These are phyloP conservation scores for Amphiura filiformis DNA, from an alignment of 35 echinoderm and acorn worm genomes.

Conservation along the genomic window DNA sequence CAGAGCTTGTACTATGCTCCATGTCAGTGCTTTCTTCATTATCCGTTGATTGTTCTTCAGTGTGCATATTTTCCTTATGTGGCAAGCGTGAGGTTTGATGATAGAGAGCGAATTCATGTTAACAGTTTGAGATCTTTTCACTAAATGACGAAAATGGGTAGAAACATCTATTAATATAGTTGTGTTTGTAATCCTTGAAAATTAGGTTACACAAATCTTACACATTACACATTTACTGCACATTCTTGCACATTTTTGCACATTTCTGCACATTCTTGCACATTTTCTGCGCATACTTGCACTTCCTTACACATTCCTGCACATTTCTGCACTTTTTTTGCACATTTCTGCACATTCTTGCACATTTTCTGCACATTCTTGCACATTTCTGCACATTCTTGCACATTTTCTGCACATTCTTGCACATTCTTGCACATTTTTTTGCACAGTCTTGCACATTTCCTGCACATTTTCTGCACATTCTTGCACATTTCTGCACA, in stretches of 20 bases:
- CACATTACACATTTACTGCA: neutral
- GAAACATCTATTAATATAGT: no score
- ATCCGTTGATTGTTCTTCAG: neutral
- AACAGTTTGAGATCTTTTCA: no score
- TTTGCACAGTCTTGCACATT: neutral
- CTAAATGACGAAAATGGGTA: no score
- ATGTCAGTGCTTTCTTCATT: neutral
- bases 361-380: constrained; percentile 9
- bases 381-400: constrained; percentile 2
- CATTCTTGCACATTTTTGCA: neutral
- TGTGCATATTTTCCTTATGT: neutral
- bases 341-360: neutral
- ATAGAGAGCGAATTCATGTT: no score
- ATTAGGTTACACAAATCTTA: neutral
- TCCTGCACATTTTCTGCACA: neutral
- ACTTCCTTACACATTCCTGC: neutral
- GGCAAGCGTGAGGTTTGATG: neutral
- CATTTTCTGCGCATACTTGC: neutral
- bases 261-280: neutral
- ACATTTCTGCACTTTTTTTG: neutral
- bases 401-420: neutral
- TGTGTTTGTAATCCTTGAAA: no score
- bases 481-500: neutral
- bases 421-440: constrained; percentile 4
- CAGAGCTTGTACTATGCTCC: neutral